Base-by-base conservation (phyloP, 2,888 invertebrate genomes). In the Luperina testacea region DNA sequence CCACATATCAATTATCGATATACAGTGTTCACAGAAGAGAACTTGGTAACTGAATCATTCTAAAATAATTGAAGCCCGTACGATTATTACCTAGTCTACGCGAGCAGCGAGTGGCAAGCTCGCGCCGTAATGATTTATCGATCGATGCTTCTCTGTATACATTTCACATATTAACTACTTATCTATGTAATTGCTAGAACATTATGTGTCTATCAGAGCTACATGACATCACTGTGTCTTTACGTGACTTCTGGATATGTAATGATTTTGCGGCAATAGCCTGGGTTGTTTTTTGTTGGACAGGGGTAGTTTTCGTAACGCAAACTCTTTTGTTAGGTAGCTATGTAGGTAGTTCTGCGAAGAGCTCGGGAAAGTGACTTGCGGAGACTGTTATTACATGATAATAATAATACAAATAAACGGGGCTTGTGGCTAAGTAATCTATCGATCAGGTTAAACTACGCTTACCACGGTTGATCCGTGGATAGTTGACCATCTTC, bases 81-180 rank as follows among this genome's bases (percentile, higher is more conserved):
- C 1, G 32, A 32, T 32, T 32, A 32, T 59, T 71, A 72, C 42
- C 72, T 74, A n/a, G 38, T 64, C 65, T 75, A 48, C n/a, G 6
- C 64, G 17, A 13, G 48, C 24, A 42, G 20, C 51, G n/a, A n/a
- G 70, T 38, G 48, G 68, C 61, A 63, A 81, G 72, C 75, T 71
- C 68, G 77, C 42, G 42, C 38, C 67, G 68, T 86, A 86, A 86
- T 86, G 77, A 83, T 83, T 75, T 83, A 87, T 87, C 72, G 87
- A 87, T 88, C 78, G 73, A 70, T 65, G 63, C 48, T 75, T 82
- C 73, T 77, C 84, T 79, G 81, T 81, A 85, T 83, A 78, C 74
- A 80, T 79, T 86, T 75, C 45, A 65, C 42, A 76, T 63, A 63
- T 1, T 9, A 70, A 13, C 6, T 78, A 70, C 20, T 24, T 71